phyloP scores from a whole-genome alignment of 2,113 vertebrate species.

The Sprattus sprattus region DNA sequence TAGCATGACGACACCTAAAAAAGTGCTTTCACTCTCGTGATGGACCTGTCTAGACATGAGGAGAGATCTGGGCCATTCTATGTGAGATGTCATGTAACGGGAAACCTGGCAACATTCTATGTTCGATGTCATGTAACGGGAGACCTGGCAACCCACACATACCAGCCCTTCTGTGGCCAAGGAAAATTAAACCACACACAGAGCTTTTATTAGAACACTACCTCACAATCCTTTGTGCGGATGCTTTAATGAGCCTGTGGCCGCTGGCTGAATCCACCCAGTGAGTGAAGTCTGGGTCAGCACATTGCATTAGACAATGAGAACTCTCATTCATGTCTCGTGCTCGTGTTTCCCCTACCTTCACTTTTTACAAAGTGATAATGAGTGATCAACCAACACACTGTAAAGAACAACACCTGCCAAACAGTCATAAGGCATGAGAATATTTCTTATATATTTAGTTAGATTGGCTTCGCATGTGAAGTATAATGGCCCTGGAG shows the following conservation, averaged over 20 bases:
- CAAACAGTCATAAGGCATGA: too few species aligned
- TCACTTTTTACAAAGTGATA: background rate
- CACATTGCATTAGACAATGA: background rate
- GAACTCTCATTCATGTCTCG: background rate
- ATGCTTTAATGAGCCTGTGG: background rate
- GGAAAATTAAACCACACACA: background rate
- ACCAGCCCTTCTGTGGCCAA: constrained; percentile 9
- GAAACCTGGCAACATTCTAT: background rate
- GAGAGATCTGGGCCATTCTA: background rate
- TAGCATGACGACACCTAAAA: background rate
- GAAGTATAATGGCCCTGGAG: too few species aligned
- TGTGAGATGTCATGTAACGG: background rate
- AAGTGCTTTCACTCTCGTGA: background rate
- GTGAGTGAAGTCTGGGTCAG: background rate
- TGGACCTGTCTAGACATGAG: background rate
- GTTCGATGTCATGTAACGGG: background rate
- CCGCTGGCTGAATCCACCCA: background rate
- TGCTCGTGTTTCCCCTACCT: background rate
- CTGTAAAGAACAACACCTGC: background rate
- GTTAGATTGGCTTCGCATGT: too few species aligned
- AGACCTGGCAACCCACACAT: background rate
- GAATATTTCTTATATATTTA: too few species aligned
- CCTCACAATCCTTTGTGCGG: background rate
- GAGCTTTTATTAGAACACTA: background rate
- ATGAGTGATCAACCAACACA: background rate